Evolutionary conservation across 64 coral and sea anemone genomes (phyloP).

Genomic region (Montipora cactus): DNA sequence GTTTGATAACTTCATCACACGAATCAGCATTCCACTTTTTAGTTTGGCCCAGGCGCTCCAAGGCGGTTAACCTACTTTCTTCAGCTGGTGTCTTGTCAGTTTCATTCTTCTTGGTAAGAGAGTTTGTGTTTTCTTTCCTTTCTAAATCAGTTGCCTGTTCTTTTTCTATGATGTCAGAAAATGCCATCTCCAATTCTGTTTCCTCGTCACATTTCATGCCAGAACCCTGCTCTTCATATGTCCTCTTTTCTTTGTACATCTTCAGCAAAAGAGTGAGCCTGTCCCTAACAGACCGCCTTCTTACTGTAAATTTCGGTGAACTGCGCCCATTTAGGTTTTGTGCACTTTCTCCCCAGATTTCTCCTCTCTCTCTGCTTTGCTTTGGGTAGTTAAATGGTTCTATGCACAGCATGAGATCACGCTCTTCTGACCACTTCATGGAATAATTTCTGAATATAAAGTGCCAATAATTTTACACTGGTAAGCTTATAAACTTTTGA

Average conservation of each 20-base stretch:
- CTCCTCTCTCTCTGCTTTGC: conserved; percentile 64
- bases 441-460: conserved; percentile 42
- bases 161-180: conserved; percentile 65
- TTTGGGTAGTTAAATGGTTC: conserved; percentile 60
- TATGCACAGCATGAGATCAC: conserved; percentile 49
- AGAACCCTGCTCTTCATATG: conserved; percentile 53
- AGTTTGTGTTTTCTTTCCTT: conserved; percentile 65
- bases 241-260: conserved; percentile 62
- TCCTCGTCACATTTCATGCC: conserved; percentile 58
- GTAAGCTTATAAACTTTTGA: conserved; percentile 2
- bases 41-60: conserved; percentile 63
- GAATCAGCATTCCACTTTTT: conserved; percentile 60
- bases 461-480: conserved; percentile 24
- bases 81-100: conserved; percentile 34
- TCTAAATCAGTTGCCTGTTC: conserved; percentile 65
- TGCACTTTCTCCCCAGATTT: conserved; percentile 66
- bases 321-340: conserved; percentile 26
- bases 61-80: conserved; percentile 36
- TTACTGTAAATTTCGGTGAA: conserved; percentile 18
- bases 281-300: conserved; percentile 49
- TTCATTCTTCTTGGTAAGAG: conserved; percentile 71
- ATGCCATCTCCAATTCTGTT: conserved; percentile 56
- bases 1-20: conserved; percentile 24
- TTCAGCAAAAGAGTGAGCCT: conserved; percentile 23
- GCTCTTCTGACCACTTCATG: conserved; percentile 59